Base-by-base conservation (phyloP, 2,797 vertebrate species). In the Oreonectes daqikongensis region DNA sequence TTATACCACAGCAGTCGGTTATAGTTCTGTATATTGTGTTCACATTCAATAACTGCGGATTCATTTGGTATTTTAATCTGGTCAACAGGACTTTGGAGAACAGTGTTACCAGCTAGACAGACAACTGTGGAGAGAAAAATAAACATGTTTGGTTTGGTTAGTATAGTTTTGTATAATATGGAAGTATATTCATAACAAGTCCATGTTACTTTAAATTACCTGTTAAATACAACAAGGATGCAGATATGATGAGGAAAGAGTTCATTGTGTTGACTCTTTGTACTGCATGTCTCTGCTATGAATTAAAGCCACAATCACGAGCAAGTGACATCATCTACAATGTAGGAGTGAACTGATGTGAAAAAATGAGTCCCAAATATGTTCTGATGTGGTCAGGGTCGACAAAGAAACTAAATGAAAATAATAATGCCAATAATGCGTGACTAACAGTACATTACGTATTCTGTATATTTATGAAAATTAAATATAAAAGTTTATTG, bases 41-140 rank as follows among this genome's bases (percentile, higher is more conserved):
- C 32, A 26, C 83, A 84, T 53, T 15, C 30, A 22, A 75, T 71
- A 5, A 69, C 66, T 64, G 68, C 78, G 38, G 11, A 18, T 1
- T 75, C 26, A 12, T 68, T 5, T 38, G 30, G 48, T 0, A 32
- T 9, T 30, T 46, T 60, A 12, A 79, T 4, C 6, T 32, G 46
- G 3, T 64, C 28, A 55, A 12, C 14, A 2, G 80, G 30, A 69
- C 65, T 79, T 12, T 84, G 86, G 0, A 63, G 0, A 53, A 70
- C 75, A 53, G 6, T 3, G 28, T 48, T 30, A 52, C 42, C 32
- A n/a, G n/a, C n/a, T 4, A 52, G 42, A 24, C 18, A 10, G 5
- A 30, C 20, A 20, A 11, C 50, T 70, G 68, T 55, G 22, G 5
- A 4, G 22, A 52, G 32, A 1, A 48, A 17, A 32, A 26, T n/a